Percentiles rank a stretch among this genome's conserved stretches.
Evolutionary conservation across 64 coral and sea anemone species (phyloP).

Genomic region (Pocillopora verrucosa): DNA sequence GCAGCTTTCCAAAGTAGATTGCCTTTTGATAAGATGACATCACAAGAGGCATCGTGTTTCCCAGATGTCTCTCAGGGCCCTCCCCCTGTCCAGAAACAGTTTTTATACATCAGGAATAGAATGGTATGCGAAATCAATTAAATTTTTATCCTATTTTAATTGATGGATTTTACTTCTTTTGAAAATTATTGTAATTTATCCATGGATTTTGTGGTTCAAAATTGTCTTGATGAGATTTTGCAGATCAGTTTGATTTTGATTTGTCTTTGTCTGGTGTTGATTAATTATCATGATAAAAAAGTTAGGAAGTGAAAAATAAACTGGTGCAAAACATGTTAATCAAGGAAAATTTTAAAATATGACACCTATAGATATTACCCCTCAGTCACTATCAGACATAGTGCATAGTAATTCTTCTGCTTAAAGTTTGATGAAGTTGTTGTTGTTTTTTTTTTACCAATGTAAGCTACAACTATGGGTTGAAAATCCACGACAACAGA

Average conservation of each 20-base stretch:
- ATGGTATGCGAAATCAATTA: conserved; percentile 57
- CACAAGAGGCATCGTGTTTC: conserved; percentile 92
- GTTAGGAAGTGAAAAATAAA: no score
- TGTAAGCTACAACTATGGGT: conserved; percentile 84
- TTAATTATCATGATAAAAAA: no score
- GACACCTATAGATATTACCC: not conserved
- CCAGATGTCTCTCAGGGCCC: conserved; percentile 97
- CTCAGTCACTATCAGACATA: not conserved
- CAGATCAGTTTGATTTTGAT: no score
- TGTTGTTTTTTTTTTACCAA: not conserved
- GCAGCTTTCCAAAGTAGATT: conserved; percentile 93
- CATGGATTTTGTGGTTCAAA: no score
- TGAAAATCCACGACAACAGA: conserved; percentile 87
- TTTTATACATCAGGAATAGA: conserved; percentile 94
- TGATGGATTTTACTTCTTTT: no score
- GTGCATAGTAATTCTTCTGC: no score
- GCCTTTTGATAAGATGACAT: conserved; percentile 98
- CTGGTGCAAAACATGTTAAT: not conserved
- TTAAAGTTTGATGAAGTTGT: no score
- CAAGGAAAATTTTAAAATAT: not conserved
- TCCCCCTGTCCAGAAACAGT: conserved; percentile 80
- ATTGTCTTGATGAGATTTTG: no score
- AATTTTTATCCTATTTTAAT: no score
- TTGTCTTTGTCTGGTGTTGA: no score
- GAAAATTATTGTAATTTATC: no score